Base-by-base conservation (phyloP, 2,888 invertebrate genomes). In the Stegophylla sp. region DNA sequence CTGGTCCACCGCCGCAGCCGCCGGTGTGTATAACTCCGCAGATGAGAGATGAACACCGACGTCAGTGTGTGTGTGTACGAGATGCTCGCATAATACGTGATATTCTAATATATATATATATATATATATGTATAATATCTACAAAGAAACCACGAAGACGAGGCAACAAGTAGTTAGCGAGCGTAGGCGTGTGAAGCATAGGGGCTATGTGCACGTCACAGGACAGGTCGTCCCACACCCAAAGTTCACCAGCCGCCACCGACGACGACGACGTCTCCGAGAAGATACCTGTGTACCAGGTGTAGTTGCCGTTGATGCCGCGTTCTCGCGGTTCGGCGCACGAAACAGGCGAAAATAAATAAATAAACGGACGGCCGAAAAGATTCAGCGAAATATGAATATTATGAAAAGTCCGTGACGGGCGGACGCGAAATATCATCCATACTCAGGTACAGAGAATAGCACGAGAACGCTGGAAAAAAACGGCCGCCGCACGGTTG, bases 101-200 rank as follows among this genome's bases (percentile, higher is more conserved):
- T 15, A 1, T 53, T 26, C 0, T 3, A 7, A 7, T 15, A 9
- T 26, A 26, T 26, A 28, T 61, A 26, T n/a, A n/a, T n/a, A n/a
- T n/a, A n/a, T n/a, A n/a, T n/a, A n/a, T n/a, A n/a, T n/a, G 1
- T 15, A 28, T 34, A 9, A 61, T 73, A 61, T 73, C 26, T 45
- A 61, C 73, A 28, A 61, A 61, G 59, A 28, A 73, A 61, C 61
- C 59, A 73, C 73, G 61, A 61, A 56, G 72, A 73, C 59, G 61
- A 45, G 56, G 72, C 28, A 23, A 23, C 43, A 41, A 26, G 61
- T 28, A 28, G 34, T 34, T n/a, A 73, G 61, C 73, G 73, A n/a
- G n/a, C 45, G 73, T 73, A 61, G 73, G 73, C 59, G 59, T 26
- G 15, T n/a, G n/a, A n/a, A n/a, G n/a, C 20, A 56, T 56, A n/a